Conservation (phyloP, 2,113 vertebrate genomes). For the Ariopsis seemanni region DNA sequence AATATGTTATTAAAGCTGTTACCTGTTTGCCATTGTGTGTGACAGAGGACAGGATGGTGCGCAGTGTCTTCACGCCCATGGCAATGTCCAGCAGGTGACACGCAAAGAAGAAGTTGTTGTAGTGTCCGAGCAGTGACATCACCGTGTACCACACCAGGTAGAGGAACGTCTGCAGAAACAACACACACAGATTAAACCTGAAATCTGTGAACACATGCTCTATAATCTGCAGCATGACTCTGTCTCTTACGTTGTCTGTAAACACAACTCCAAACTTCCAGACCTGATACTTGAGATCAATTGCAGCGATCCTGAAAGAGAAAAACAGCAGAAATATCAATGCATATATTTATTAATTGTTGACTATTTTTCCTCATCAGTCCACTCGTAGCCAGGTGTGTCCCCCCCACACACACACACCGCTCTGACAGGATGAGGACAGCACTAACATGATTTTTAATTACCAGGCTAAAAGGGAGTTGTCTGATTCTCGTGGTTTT, state of each 20-base stretch:
- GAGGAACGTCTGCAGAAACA: constrained; percentile 80
- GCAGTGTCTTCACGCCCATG: constrained; percentile 89
- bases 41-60: constrained; percentile 90
- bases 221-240: background rate
- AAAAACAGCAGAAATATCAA: background rate
- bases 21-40: constrained; percentile 96
- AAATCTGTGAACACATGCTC: background rate
- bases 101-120: constrained; percentile 94
- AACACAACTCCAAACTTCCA: constrained; percentile 96
- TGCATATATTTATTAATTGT: background rate
- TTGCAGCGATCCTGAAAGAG: constrained; percentile 76
- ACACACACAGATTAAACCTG: background rate
- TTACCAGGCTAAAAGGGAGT: constrained; percentile 81
- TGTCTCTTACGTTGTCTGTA: constrained; percentile 84
- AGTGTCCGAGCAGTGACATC: constrained; percentile 90
- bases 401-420: background rate
- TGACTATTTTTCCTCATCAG: background rate
- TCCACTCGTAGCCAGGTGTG: background rate
- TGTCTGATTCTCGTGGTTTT: constrained; percentile 81
- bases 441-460: background rate
- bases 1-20: background rate
- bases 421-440: background rate
- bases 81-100: constrained; percentile 90
- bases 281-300: constrained; percentile 90
- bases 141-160: constrained; percentile 89